These are phyloP conservation scores for Dryadula phaetusa DNA, from an alignment of 2,888 invertebrate genomes.

Conservation along the genomic window DNA sequence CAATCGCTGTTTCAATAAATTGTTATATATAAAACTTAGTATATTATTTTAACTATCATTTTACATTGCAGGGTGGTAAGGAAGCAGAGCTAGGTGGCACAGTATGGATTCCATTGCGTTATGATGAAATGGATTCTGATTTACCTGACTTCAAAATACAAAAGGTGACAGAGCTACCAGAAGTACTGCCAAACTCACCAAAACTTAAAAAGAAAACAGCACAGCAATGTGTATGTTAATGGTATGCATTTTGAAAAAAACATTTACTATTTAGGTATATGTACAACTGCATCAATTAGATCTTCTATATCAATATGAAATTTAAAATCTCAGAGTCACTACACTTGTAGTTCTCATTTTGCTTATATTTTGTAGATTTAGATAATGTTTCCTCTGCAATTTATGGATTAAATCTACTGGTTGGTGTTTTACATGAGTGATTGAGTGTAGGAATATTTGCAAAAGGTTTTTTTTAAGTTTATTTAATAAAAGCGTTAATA, in stretches of 20 bases:
- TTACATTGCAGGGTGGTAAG: slow-evolving; percentile 86
- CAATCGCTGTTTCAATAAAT: background rate
- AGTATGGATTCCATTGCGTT: slow-evolving; percentile 90
- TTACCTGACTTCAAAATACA: slow-evolving; percentile 87
- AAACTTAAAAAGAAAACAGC: slow-evolving; percentile 67
- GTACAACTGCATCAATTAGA: background rate
- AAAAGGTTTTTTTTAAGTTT: background rate
- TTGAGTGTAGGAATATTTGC: background rate
- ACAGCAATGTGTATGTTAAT: slow-evolving; percentile 54
- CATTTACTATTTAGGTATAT: slow-evolving; percentile 7
- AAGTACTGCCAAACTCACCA: slow-evolving; percentile 84
- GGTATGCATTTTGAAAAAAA: slow-evolving; percentile 30
- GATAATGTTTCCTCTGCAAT: background rate
- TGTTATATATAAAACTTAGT: background rate
- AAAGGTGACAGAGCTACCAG: slow-evolving; percentile 86
- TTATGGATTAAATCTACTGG: background rate
- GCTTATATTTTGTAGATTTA: slow-evolving; percentile 14
- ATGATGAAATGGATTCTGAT: slow-evolving; percentile 76
- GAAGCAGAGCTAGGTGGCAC: slow-evolving; percentile 91
- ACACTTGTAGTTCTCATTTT: slow-evolving; percentile 12
- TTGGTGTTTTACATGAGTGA: background rate
- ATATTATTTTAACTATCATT: background rate
- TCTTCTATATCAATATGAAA: slow-evolving; percentile 12
- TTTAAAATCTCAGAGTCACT: slow-evolving; percentile 2
- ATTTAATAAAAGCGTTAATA: background rate